Percentiles rank a stretch among this genome's conserved stretches.
These are phyloP conservation scores for Ephestia elutella DNA, from an alignment of 1,140 invertebrate genomes.

Conservation along the genomic window DNA sequence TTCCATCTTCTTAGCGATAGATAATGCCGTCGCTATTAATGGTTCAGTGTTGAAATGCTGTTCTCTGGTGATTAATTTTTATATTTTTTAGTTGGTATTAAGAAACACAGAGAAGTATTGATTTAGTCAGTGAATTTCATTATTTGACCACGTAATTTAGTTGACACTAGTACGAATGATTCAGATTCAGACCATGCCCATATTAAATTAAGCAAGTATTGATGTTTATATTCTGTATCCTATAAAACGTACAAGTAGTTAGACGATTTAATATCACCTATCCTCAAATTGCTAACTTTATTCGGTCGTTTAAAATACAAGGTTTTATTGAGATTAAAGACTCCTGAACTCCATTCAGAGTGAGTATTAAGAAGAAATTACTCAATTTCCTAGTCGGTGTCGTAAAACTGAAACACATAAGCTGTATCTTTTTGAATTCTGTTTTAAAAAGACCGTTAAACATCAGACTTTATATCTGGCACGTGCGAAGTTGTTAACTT, in stretches of 20 bases:
- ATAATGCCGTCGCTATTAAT: background rate
- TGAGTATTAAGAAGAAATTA: background rate
- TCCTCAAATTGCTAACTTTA: no score
- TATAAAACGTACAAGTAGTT: no score
- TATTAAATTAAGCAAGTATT: no score
- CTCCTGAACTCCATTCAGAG: background rate
- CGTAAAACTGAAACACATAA: constrained; percentile 14
- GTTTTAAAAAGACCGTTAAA: constrained; percentile 18
- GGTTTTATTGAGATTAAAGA: background rate
- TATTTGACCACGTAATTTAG: no score
- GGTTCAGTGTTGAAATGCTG: background rate
- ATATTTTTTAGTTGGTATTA: background rate
- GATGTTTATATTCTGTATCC: no score
- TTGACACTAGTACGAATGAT: no score
- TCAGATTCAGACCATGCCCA: no score
- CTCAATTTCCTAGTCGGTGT: constrained; percentile 1
- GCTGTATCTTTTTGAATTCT: constrained; percentile 19
- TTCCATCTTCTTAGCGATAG: background rate
- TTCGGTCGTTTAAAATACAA: background rate
- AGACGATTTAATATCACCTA: no score
- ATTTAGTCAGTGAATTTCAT: no score
- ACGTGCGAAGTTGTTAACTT: constrained; percentile 36
- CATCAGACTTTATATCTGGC: constrained; percentile 32
- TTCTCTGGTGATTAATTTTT: background rate
- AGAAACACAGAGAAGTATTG: no score